Evolutionary conservation across 1,140 invertebrate genomes (phyloP).

Genomic region (Drosophila repletoides): DNA sequence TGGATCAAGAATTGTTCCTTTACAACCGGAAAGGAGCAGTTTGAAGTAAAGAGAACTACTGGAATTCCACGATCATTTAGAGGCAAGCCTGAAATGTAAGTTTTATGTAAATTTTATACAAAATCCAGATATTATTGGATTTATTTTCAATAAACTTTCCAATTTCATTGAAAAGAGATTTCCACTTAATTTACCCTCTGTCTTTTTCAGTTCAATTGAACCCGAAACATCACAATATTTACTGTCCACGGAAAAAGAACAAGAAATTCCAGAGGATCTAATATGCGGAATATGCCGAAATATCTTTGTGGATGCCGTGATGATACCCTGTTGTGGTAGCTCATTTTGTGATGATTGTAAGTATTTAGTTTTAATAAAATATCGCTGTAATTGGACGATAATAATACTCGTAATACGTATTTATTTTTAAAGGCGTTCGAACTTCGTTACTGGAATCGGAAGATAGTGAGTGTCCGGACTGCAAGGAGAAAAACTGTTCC

Average conservation of each 20-base stretch:
- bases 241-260: conserved; percentile 43
- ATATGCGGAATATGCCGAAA: conserved; percentile 96
- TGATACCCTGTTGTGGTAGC: conserved; percentile 98
- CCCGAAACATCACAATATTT: conserved; percentile 46
- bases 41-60: conserved; percentile 95
- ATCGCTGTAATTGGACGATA: no score
- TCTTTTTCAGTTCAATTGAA: conserved; percentile 38
- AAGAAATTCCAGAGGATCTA: conserved; percentile 94
- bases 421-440: conserved; percentile 90
- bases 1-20: conserved; percentile 97
- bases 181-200: no score
- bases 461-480: conserved; percentile 96
- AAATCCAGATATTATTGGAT: no score
- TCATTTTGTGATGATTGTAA: conserved; percentile 99
- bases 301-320: conserved; percentile 96
- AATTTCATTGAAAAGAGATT: no score
- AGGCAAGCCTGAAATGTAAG: conserved; percentile 84
- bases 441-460: conserved; percentile 94
- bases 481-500: conserved; percentile 95
- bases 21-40: conserved; percentile 83
- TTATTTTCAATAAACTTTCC: no score
- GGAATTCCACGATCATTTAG: conserved; percentile 99
- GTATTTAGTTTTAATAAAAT: no score
- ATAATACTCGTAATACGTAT: no score
- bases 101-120: not conserved